phyloP scores from a whole-genome alignment of 2,113 vertebrate species.

The Hemiscyllium ocellatum region DNA sequence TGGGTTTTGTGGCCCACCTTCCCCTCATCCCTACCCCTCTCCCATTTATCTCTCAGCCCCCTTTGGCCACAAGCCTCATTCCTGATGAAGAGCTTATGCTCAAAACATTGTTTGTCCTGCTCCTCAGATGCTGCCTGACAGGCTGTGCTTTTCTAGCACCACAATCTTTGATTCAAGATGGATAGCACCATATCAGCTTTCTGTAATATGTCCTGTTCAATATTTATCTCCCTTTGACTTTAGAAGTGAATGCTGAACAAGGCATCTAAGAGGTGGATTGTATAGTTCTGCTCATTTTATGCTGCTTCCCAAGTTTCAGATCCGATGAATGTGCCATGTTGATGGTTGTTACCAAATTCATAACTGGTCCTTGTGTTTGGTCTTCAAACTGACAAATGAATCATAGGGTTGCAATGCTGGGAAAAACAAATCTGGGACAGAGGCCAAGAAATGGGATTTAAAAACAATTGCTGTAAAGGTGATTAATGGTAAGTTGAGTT shows the following conservation, averaged over 20 bases:
- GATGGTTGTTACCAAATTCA: background rate
- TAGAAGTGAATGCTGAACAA: background rate
- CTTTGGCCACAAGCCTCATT: too few relatives aligned
- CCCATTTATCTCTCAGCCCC: too few relatives aligned
- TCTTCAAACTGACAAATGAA: background rate
- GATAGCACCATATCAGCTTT: background rate
- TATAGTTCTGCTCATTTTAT: background rate
- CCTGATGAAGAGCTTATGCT: too few relatives aligned
- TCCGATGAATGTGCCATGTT: background rate
- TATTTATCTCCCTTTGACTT: background rate
- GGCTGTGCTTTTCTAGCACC: too few relatives aligned
- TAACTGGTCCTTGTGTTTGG: background rate
- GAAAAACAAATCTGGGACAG: background rate
- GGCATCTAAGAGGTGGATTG: background rate
- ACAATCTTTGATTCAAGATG: too few relatives aligned
- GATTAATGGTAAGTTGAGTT: background rate
- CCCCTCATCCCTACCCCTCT: too few relatives aligned
- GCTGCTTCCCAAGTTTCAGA: background rate
- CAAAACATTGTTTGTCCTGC: too few relatives aligned
- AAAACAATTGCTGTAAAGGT: background rate
- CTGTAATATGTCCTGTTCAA: background rate
- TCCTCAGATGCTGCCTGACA: too few relatives aligned
- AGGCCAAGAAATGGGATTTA: background rate
- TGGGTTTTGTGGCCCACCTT: too few relatives aligned
- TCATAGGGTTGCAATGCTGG: background rate